Evolutionary conservation across 64 coral and sea anemone species (phyloP).

Genomic region (Pachyseris speciosa): DNA sequence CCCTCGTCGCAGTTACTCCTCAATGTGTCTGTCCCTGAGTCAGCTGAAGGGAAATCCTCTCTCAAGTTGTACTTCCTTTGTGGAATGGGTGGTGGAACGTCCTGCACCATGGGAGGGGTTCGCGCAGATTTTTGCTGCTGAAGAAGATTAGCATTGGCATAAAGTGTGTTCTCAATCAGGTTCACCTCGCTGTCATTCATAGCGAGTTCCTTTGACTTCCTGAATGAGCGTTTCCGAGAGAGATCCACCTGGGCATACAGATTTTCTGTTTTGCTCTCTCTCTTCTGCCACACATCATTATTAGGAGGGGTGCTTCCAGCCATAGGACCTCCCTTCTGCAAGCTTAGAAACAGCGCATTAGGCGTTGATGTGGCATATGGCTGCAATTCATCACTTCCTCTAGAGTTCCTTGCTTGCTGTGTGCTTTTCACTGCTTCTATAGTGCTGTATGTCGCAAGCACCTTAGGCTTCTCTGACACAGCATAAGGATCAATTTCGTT

Average conservation of each 20-base stretch:
- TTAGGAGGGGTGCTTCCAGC: conserved; percentile 12
- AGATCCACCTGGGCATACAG: conserved; percentile 67
- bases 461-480: not conserved
- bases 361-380: conserved; percentile 92
- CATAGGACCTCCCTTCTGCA: not conserved
- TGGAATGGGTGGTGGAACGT: conserved; percentile 74
- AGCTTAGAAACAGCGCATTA: conserved; percentile 42
- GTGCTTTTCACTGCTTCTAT: conserved; percentile 14
- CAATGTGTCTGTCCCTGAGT: conserved; percentile 67
- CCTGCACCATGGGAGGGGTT: not conserved
- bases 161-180: conserved; percentile 92
- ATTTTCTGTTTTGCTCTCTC: conserved; percentile 64
- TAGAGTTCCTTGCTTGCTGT: conserved; percentile 10
- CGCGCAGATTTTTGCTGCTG: conserved; percentile 44
- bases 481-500: conserved; percentile 52
- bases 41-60: conserved; percentile 50
- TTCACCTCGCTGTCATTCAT: conserved; percentile 93
- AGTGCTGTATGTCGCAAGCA: not conserved
- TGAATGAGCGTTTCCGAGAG: conserved; percentile 72
- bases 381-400: not conserved
- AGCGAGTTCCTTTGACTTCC: conserved; percentile 73
- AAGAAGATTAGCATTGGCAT: conserved; percentile 79
- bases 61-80: conserved; percentile 37
- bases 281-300: conserved; percentile 70
- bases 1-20: conserved; percentile 79